Base-by-base conservation (phyloP, 2,888 invertebrate species). In the Cremastobaeus sp. region DNA sequence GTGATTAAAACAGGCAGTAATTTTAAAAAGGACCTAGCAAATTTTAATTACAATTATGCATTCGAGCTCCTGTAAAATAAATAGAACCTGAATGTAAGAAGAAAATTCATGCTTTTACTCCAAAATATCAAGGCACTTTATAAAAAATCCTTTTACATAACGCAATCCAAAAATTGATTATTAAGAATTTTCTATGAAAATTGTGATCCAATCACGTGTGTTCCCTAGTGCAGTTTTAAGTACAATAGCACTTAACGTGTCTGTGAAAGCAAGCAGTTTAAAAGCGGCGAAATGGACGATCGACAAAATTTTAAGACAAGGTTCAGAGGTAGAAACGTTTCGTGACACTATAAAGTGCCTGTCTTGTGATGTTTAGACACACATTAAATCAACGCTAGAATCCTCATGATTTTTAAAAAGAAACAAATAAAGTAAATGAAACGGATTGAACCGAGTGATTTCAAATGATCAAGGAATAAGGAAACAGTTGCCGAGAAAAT, bases 321-420 rank as follows among this genome's bases (percentile, higher is more conserved):
- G 79, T 83, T 84, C 83, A 82, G 77, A 83, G 80, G 80, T 83
- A 84, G 82, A 77, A 82, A 78, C 82, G 82, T 85, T 86, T 83
- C 81, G 84, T 86, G 86, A 86, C 86, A 86, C 84, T 86, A 84
- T 82, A 82, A 86, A 86, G 86, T 86, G 86, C 86, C 85, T 86
- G 85, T 85, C 85, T 84, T 84, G 84, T 86, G 85, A 82, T 82
- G 81, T 84, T 84, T 85, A 85, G 83, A 83, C 82, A 83, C 79
- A 84, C 81, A 83, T 80, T 80, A 78, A 79, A 82, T 79, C 79
- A 76, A 81, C 78, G 81, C 77, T 81, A 82, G 80, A 82, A 81
- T 83, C 76, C 80, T 82, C 79, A 77, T 78, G 37, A 81, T n/a
- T n/a, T 79, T 79, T 80, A 41, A 55, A 34, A 60, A 55, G 20